Evolutionary conservation across 2,797 vertebrate species (phyloP), one percentile per base, ranked within the genome.

Genomic region (Crypturellus tataupa): DNA sequence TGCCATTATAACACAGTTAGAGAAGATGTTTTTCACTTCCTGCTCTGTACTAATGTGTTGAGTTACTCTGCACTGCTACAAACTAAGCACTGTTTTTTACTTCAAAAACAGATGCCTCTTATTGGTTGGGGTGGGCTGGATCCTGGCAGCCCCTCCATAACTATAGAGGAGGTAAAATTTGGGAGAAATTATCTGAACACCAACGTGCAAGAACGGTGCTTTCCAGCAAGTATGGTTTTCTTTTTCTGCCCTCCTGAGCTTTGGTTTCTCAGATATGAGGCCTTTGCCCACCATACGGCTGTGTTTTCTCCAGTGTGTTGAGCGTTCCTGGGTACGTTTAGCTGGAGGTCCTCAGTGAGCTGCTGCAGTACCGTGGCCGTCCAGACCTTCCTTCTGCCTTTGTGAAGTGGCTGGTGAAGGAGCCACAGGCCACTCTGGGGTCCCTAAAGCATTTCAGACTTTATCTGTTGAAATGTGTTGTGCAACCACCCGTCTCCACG

Each of bases 21-120:
- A 93, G 90, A 95, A 89, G 80, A 86, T 55, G 0, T 89, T 96
- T 95, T 95, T 94, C 60, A 89, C 95, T 96, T 96, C 87, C 93
- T 90, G 89, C 82, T 62, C 82, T 62, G 33, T 49, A 58, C 51
- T 87, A 77, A 84, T 92, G 89, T 93, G 80, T 81, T 37, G 90
- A 79, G 77, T 81, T 89, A 85, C 85, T 87, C 73, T 84, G 77
- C 59, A 75, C 87, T 77, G 80, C 77, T 73, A 91, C 80, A 73
- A 91, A 33, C 87, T 79, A 88, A 88, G 78, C 40, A 70, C 51
- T 23, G 31, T 56, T 86, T 94, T 96, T 89, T 70, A 46, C 89
- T 87, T 84, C 70, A 81, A 73, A 85, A 89, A 90, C 87, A 95
- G 80, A 89, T 73, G 81, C 65, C 49, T 92, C 94, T 93, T 94